Percentiles rank a stretch among this genome's conserved stretches.
These are phyloP conservation scores for Spialia ferax DNA, from an alignment of 2,888 invertebrate genomes.

Conservation along the genomic window DNA sequence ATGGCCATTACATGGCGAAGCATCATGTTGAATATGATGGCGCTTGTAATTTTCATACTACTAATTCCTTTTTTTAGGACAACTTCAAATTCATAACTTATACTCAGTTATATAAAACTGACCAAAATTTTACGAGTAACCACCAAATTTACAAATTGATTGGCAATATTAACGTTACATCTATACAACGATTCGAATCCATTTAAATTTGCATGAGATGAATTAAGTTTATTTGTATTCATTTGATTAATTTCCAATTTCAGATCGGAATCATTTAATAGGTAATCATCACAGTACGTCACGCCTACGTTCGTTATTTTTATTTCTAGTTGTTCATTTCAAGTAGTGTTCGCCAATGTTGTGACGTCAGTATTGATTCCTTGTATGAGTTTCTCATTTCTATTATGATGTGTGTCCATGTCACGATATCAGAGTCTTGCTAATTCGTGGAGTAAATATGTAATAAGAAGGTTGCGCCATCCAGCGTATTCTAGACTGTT, in stretches of 20 bases:
- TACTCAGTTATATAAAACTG: conserved; percentile 5
- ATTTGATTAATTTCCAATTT: conserved; percentile 82
- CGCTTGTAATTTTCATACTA: neutral
- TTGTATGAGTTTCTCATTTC: conserved; percentile 37
- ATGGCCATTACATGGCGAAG: neutral
- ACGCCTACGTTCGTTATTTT: conserved; percentile 64
- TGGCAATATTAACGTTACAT: conserved; percentile 15
- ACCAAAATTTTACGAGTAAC: neutral
- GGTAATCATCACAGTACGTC: conserved; percentile 80
- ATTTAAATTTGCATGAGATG: conserved; percentile 55
- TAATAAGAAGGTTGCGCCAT: conserved; percentile 51
- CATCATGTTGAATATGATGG: neutral
- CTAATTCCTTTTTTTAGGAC: neutral
- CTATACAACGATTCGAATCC: conserved; percentile 13
- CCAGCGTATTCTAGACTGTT: conserved; percentile 41
- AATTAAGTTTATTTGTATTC: conserved; percentile 62
- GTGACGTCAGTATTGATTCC: conserved; percentile 43
- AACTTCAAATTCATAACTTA: conserved; percentile 50
- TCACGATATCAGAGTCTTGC: conserved; percentile 43
- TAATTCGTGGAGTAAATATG: conserved; percentile 18
- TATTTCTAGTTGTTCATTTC: conserved; percentile 72
- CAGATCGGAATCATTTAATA: conserved; percentile 87
- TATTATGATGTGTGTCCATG: conserved; percentile 45
- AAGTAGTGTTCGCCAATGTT: conserved; percentile 67
- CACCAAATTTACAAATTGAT: conserved; percentile 5